Evolutionary conservation across 2,113 vertebrate genomes (phyloP), one percentile per base, ranked within the genome.

Genomic region (Lutjanus erythropterus): DNA sequence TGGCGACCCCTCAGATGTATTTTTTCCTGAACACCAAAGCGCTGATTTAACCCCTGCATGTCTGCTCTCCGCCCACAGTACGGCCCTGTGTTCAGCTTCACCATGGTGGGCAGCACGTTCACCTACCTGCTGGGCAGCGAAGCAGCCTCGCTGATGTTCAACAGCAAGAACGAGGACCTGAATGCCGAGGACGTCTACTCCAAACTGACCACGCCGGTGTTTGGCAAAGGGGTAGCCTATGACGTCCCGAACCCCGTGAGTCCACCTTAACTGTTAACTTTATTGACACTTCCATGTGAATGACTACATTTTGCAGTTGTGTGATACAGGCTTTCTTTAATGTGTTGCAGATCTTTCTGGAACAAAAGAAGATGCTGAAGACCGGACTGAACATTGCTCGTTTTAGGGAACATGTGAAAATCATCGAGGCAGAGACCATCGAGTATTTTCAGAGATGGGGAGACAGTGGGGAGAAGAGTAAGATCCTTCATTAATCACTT

Each of bases 291-390:
- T 15, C 21, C 9, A n/a, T 37, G 19, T 7, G 0, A 49, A 19
- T 37, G 11, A 4, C 19, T 1, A 12, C 31, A 18, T 31, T 19
- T 31, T 42, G 18, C 33, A 27, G 31, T 14, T 50, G 31, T 39
- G 15, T 23, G 21, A 46, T 15, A 3, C 9, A 9, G 1, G 3
- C 3, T 15, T 37, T 9, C 21, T 66, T 21, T 66, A 3, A 46
- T 64, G 3, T 73, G 31, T 18, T 72, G 31, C 86, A 99, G 98
- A 25, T 99, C 56, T 99, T 99, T 90, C 90, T 99, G 95, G 98
- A 99, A 82, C 98, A 99, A 87, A 99, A 99, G 95, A 99, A 99
- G 91, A 97, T 99, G 94, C 85, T 99, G 79, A 99, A 99, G 95
- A 98, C 95, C 0, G 97, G 98, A 0, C 93, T 99, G 79, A 99